A percentile compares a stretch with the other conserved stretches of the same genome.
phyloP scores from a whole-genome alignment of 2,888 invertebrate genomes.

The Lysandra bellargus region DNA sequence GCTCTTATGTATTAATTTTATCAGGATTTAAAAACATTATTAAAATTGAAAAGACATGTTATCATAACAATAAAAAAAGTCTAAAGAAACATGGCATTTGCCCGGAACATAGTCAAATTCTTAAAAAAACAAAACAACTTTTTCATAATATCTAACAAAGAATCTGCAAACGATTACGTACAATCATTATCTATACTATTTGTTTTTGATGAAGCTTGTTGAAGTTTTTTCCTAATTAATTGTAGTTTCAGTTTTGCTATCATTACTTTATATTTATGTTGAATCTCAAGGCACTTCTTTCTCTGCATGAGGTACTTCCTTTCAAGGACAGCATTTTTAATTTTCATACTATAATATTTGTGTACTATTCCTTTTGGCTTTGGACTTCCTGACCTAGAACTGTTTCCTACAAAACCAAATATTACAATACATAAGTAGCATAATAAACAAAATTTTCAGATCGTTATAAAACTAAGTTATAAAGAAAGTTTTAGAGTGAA shows the following conservation, averaged over 20 bases:
- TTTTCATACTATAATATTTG: constrained; percentile 12
- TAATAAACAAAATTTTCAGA: no score
- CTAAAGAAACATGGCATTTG: no score
- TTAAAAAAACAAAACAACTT: background rate
- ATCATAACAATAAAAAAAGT: no score
- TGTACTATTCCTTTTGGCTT: background rate
- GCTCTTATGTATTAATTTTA: background rate
- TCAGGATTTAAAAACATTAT: no score
- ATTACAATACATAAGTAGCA: background rate
- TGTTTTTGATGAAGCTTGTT: background rate
- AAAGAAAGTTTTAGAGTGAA: no score
- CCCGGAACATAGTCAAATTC: no score
- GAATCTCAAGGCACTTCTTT: constrained; percentile 5
- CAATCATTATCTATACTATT: background rate
- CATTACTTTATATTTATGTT: constrained; percentile 3
- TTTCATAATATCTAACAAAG: background rate
- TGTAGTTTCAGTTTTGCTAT: background rate
- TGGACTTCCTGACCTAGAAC: background rate
- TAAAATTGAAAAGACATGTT: no score
- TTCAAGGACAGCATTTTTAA: background rate
- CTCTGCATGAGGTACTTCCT: constrained; percentile 8
- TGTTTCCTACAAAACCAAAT: background rate
- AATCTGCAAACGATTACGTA: background rate
- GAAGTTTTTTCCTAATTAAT: constrained; percentile 2
- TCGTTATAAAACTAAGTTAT: no score